Evolutionary conservation across 1,140 invertebrate genomes (phyloP), one percentile per base, ranked within the genome.

Genomic region (Lepidurus apus): DNA sequence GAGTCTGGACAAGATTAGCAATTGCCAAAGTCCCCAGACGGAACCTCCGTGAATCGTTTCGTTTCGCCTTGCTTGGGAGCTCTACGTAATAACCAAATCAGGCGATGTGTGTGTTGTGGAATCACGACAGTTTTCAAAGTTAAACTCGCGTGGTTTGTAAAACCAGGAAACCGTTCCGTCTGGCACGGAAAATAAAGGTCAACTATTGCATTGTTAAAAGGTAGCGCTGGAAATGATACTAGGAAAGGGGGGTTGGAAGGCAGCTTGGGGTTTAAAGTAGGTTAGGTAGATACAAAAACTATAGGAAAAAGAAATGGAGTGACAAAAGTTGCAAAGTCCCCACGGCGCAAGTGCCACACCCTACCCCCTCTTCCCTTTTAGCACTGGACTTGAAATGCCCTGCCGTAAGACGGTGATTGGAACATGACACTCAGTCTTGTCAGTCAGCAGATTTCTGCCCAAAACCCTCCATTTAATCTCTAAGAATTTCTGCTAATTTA

Each of bases 121-220:
- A 21, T 65, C 53, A 65, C 53, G 53, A 65, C 5, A 65, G 34
- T 34, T 34, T 34, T 34, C 53, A 1, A 65, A 65, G 17, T 65
- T n/a, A 13, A 65, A 65, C 53, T 65, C 21, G 53, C 53, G 53
- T 65, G 53, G 53, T 65, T 65, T 65, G 53, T 65, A n/a, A 65
- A 65, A 65, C 17, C 53, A 21, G 53, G 21, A 65, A 65, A n/a
- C 53, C 17, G 6, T 65, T 21, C 53, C 21, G 53, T 65, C 53
- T 65, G 13, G 53, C 53, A 65, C 53, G 53, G 53, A 65, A 65
- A 65, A 65, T n/a, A 65, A 65, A 65, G 53, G 53, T 65, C 53
- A 65, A 65, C 53, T 21, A 11, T 11, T 65, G 53, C 21, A 21
- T 65, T 65, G 53, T 65, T 65, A 65, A 21, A n/a, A n/a, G 53